Evolutionary conservation across 2,888 invertebrate species (phyloP).

Genomic region (Pandemis heparana): DNA sequence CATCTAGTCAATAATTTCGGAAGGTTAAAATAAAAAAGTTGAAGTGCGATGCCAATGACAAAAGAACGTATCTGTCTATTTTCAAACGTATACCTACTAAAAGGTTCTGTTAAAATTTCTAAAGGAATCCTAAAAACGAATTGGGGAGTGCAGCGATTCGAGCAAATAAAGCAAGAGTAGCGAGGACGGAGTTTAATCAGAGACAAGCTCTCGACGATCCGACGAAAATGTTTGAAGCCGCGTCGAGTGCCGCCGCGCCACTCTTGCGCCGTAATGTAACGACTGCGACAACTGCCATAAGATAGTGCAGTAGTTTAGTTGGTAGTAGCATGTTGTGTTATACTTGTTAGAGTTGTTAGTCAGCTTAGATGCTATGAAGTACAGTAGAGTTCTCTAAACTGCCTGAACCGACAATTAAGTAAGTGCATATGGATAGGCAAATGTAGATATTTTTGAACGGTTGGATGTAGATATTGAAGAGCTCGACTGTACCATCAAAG

Average conservation of each 20-base stretch:
- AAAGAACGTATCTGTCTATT: slow-evolving; percentile 56
- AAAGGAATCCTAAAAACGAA: slow-evolving; percentile 27
- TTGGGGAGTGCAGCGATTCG: slow-evolving; percentile 23
- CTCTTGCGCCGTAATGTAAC: slow-evolving; percentile 26
- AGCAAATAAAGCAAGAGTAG: slow-evolving; percentile 45
- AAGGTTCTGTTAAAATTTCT: slow-evolving; percentile 4
- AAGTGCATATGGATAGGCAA: no score
- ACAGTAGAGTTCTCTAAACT: not conserved
- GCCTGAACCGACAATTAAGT: no score
- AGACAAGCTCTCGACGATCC: slow-evolving; percentile 64
- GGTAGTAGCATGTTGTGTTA: not conserved
- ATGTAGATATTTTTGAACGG: not conserved
- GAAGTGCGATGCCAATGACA: slow-evolving; percentile 47
- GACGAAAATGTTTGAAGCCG: slow-evolving; percentile 70
- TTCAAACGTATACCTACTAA: slow-evolving; percentile 2
- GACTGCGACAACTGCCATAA: slow-evolving; percentile 31
- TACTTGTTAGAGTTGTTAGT: no score
- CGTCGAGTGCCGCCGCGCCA: slow-evolving; percentile 52
- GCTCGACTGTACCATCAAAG: no score
- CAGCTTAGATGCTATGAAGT: not conserved
- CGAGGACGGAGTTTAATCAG: slow-evolving; percentile 71
- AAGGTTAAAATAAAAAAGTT: no score
- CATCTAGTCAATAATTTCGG: no score
- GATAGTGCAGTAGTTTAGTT: slow-evolving; percentile 2
- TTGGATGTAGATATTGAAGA: not conserved